Conservation (phyloP, 2,888 invertebrate species). For the Yponomeuta malinellus region DNA sequence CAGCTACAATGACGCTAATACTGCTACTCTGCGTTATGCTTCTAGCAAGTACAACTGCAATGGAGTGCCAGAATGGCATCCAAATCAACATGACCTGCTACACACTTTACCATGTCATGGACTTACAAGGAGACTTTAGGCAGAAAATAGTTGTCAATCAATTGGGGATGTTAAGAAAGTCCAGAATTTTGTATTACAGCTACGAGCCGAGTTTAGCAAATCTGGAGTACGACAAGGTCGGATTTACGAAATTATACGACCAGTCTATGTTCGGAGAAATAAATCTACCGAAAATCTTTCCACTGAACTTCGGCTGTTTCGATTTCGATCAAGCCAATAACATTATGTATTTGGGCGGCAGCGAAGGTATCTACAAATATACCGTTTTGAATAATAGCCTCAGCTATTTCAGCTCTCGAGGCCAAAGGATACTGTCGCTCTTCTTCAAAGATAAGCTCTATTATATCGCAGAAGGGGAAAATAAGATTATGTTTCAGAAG, state of each 20-base stretch:
- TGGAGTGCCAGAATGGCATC: conserved; percentile 44
- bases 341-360: conserved; percentile 53
- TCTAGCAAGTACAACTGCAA: conserved; percentile 23
- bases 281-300: conserved; percentile 25
- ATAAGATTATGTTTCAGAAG: conserved; percentile 22
- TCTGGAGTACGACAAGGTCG: conserved; percentile 54
- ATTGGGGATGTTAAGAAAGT: conserved; percentile 42
- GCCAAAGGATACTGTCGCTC: conserved; percentile 44
- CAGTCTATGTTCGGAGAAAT: conserved; percentile 33
- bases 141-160: conserved; percentile 47
- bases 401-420: conserved; percentile 47
- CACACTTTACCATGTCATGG: conserved; percentile 43
- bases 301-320: conserved; percentile 54
- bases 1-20: conserved; percentile 14
- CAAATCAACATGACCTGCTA: conserved; percentile 44
- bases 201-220: conserved; percentile 56
- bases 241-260: conserved; percentile 46
- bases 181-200: conserved; percentile 48
- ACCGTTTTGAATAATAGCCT: conserved; percentile 37
- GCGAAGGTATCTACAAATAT: conserved; percentile 49
- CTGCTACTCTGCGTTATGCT: conserved; percentile 3
- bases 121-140: conserved; percentile 51
- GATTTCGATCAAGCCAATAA: conserved; percentile 54
- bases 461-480: conserved; percentile 40
- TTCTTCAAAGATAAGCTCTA: conserved; percentile 52